Conservation (phyloP, 2,888 invertebrate species). For the Sphinx pinastri region DNA sequence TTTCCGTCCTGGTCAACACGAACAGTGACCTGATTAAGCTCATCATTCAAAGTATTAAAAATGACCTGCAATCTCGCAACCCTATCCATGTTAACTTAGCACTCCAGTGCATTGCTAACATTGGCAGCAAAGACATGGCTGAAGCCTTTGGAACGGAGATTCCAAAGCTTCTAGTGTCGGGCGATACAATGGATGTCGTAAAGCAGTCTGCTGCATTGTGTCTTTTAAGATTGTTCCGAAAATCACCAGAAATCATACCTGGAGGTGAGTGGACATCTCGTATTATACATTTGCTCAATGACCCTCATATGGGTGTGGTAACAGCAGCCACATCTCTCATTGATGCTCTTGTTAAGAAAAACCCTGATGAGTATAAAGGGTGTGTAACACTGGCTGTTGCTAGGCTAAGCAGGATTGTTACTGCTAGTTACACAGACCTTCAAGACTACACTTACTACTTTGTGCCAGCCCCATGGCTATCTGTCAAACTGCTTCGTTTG, state of each 20-base stretch:
- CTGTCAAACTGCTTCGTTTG: constrained; percentile 97
- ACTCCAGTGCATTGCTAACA: constrained; percentile 99
- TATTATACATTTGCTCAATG: constrained; percentile 98
- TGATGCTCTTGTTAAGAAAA: constrained; percentile 98
- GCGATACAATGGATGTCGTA: constrained; percentile 99
- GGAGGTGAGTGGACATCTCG: constrained; percentile 99
- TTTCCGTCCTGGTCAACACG: constrained; percentile 99
- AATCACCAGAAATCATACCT: constrained; percentile 97
- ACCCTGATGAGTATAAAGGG: constrained; percentile 99
- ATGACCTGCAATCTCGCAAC: constrained; percentile 97
- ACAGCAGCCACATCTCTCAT: constrained; percentile 99
- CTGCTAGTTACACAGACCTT: constrained; percentile 98
- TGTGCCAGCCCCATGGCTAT: constrained; percentile 99
- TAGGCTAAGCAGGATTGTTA: constrained; percentile 98
- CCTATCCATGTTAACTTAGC: constrained; percentile 99
- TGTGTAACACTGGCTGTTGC: constrained; percentile 99
- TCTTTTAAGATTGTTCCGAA: constrained; percentile 95
- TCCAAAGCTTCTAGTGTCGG: constrained; percentile 98
- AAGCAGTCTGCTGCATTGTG: constrained; percentile 99
- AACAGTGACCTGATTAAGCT: constrained; percentile 99
- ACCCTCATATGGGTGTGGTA: constrained; percentile 99
- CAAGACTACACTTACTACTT: constrained; percentile 99
- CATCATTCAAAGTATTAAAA: constrained; percentile 99
- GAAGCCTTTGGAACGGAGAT: constrained; percentile 99
- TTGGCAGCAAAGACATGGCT: constrained; percentile 99